A percentile compares a stretch with the other conserved stretches of the same genome.
These are phyloP conservation scores for Pemphredon lugubris DNA, from an alignment of 2,888 invertebrate genomes.

Conservation along the genomic window DNA sequence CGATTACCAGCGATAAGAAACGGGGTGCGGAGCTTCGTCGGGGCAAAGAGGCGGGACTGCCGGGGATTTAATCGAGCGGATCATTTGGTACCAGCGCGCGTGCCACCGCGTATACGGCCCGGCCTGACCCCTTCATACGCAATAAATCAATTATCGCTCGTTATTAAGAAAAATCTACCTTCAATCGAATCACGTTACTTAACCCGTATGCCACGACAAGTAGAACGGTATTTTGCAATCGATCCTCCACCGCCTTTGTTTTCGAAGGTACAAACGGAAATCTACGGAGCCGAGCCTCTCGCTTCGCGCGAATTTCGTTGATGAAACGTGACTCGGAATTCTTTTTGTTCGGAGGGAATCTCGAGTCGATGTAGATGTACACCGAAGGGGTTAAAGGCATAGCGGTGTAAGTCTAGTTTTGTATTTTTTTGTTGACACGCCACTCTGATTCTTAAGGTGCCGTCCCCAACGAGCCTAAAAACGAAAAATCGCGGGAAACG, in stretches of 20 bases:
- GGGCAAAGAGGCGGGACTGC: not conserved
- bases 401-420: too few relatives aligned
- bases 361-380: too few relatives aligned
- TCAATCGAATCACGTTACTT: conserved; percentile 77
- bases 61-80: conserved; percentile 49
- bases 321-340: too few relatives aligned
- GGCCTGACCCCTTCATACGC: conserved; percentile 67
- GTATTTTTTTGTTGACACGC: too few relatives aligned
- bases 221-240: conserved; percentile 36
- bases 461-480: too few relatives aligned
- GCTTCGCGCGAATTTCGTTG: too few relatives aligned
- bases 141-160: conserved; percentile 75
- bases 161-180: conserved; percentile 76
- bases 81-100: conserved; percentile 55
- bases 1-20: not conserved
- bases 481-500: too few relatives aligned
- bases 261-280: conserved; percentile 4
- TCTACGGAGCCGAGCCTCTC: not conserved
- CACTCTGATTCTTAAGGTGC: too few relatives aligned
- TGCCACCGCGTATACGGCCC: conserved; percentile 62
- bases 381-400: too few relatives aligned
- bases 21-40: not conserved
- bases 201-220: conserved; percentile 66
- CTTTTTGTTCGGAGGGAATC: too few relatives aligned
- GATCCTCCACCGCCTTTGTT: conserved; percentile 32